Evolutionary conservation across 2,797 vertebrate genomes (phyloP).

Genomic region (Rhinoraja longicauda): DNA sequence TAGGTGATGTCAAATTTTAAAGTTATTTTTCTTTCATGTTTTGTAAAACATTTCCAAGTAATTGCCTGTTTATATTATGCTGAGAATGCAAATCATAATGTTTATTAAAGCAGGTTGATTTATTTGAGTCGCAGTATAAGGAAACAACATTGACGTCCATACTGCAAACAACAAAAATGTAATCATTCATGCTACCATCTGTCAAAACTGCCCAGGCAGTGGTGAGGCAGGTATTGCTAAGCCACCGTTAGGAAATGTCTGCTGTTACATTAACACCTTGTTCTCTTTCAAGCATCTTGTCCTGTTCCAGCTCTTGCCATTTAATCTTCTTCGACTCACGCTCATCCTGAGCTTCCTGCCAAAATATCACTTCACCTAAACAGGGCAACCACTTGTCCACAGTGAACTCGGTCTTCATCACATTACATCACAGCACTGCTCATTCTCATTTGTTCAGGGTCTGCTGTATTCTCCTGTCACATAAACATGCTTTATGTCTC

Average conservation of each 20-base stretch:
- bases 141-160: neutral
- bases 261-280: no score
- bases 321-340: neutral
- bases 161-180: neutral
- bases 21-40: neutral
- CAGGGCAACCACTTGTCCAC: neutral
- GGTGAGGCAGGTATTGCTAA: neutral
- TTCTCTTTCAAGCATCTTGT: no score
- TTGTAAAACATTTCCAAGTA: neutral
- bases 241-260: neutral
- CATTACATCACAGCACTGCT: neutral
- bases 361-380: neutral
- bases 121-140: neutral
- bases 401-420: neutral
- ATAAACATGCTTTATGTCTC: neutral
- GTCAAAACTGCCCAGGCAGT: neutral
- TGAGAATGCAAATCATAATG: neutral
- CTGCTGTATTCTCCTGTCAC: neutral
- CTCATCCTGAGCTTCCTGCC: neutral
- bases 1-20: neutral
- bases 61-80: neutral
- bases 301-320: neutral
- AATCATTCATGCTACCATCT: neutral
- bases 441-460: neutral
- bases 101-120: neutral